A percentile compares a stretch with the other conserved stretches of the same genome.
Conservation (phyloP, 2,113 vertebrate species). For the Marmota monax region DNA sequence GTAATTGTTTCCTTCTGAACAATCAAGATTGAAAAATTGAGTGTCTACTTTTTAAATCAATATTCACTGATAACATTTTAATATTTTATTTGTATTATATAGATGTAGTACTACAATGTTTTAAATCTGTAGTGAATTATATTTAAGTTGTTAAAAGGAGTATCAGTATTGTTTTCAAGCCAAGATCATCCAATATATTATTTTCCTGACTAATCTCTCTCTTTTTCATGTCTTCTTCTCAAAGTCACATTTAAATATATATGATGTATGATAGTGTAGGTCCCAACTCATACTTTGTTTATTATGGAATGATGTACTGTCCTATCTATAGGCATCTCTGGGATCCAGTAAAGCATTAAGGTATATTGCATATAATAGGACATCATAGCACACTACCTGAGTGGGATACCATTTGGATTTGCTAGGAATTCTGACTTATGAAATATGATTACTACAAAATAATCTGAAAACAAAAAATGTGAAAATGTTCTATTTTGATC, state of each 20-base stretch:
- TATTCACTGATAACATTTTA: not conserved
- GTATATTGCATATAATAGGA: not conserved
- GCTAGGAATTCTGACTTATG: not conserved
- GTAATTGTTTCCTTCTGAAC: slow-evolving; percentile 11
- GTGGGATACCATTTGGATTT: not conserved
- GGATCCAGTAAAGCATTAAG: not conserved
- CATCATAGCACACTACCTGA: not conserved
- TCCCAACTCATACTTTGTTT: not conserved
- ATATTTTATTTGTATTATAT: not conserved
- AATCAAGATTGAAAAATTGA: slow-evolving; percentile 38
- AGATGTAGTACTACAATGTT: not conserved
- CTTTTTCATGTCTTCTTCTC: not conserved
- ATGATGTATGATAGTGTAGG: not conserved
- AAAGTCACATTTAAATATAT: slow-evolving; percentile 5
- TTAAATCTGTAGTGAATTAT: not conserved
- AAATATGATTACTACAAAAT: slow-evolving; percentile 37
- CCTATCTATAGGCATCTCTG: not conserved
- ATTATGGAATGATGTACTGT: not conserved
- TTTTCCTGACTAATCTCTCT: not conserved
- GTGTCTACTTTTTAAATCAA: slow-evolving; percentile 1
- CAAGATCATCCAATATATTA: not conserved
- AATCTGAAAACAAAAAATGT: not conserved
- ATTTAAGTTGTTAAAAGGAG: slow-evolving; percentile 26
- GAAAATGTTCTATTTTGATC: not conserved
- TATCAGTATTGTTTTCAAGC: not conserved